A percentile compares a stretch with the other conserved stretches of the same genome.
Evolutionary conservation across 1,140 invertebrate genomes (phyloP).

Genomic region (Atta colombica): DNA sequence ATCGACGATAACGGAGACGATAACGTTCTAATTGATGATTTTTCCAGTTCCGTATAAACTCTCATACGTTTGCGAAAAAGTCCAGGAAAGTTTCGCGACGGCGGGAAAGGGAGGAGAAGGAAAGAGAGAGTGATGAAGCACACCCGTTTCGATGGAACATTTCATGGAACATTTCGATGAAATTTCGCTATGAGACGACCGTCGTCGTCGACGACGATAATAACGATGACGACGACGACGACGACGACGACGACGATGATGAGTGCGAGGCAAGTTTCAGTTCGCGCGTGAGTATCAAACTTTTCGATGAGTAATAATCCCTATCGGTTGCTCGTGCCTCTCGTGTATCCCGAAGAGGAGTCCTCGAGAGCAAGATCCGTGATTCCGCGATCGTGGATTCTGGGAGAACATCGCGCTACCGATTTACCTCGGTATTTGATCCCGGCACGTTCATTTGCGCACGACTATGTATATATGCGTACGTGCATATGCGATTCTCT

Average conservation of each 20-base stretch:
- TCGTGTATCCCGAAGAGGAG: background rate
- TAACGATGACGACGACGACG: background rate
- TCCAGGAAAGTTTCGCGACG: conserved; percentile 11
- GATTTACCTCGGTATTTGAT: conserved; percentile 26
- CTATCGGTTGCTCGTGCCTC: background rate
- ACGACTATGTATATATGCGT: background rate
- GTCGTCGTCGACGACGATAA: background rate
- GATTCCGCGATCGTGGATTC: conserved; percentile 16
- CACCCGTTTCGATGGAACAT: background rate
- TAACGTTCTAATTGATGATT: conserved; percentile 43
- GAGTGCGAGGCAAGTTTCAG: conserved; percentile 25
- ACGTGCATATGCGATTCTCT: background rate
- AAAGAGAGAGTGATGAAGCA: background rate
- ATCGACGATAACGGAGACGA: conserved; percentile 10
- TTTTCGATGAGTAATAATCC: conserved; percentile 20
- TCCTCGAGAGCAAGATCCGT: conserved; percentile 22
- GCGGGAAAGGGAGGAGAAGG: background rate
- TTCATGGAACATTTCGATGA: conserved; percentile 25
- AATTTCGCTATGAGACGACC: conserved; percentile 21
- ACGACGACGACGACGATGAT: background rate
- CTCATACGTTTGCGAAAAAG: background rate
- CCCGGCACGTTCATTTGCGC: conserved; percentile 29
- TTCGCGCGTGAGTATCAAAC: conserved; percentile 45
- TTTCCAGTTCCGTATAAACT: background rate
- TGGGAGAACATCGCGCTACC: conserved; percentile 30